These are phyloP conservation scores for Phymastichus coffea DNA, from an alignment of 1,140 invertebrate genomes.

Conservation along the genomic window DNA sequence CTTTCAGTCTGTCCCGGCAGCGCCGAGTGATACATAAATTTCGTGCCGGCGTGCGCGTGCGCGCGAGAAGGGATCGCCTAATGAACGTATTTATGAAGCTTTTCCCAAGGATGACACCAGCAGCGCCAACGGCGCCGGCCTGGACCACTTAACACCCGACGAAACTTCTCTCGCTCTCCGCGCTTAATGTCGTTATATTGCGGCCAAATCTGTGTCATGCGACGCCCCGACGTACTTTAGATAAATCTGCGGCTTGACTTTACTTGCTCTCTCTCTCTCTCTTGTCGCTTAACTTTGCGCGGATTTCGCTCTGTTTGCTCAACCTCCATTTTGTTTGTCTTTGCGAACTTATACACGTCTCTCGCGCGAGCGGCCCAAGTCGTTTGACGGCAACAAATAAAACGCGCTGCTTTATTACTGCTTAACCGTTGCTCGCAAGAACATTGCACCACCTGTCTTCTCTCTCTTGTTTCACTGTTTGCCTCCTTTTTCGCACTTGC, in stretches of 20 bases:
- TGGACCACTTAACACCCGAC: slow-evolving; percentile 9
- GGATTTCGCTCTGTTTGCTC: slow-evolving; percentile 9
- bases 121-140: background rate
- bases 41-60: background rate
- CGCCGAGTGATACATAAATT: slow-evolving; percentile 14
- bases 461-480: too few species aligned
- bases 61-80: background rate
- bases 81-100: slow-evolving; percentile 24
- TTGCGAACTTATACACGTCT: slow-evolving; percentile 4
- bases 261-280: background rate
- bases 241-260: slow-evolving; percentile 9
- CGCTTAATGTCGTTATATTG: slow-evolving; percentile 13
- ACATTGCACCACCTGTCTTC: background rate
- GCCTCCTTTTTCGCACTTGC: too few species aligned
- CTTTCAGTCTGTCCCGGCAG: background rate
- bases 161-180: slow-evolving; percentile 8
- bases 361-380: background rate
- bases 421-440: background rate
- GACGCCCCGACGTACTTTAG: background rate
- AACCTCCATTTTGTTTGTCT: slow-evolving; percentile 7
- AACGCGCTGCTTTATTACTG: background rate
- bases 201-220: slow-evolving; percentile 1
- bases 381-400: too few species aligned
- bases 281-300: slow-evolving; percentile 3
- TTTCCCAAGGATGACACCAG: slow-evolving; percentile 9